Evolutionary conservation across 1,140 invertebrate species (phyloP), one percentile per base, ranked within the genome.

Genomic region (Diorhabda carinulata): DNA sequence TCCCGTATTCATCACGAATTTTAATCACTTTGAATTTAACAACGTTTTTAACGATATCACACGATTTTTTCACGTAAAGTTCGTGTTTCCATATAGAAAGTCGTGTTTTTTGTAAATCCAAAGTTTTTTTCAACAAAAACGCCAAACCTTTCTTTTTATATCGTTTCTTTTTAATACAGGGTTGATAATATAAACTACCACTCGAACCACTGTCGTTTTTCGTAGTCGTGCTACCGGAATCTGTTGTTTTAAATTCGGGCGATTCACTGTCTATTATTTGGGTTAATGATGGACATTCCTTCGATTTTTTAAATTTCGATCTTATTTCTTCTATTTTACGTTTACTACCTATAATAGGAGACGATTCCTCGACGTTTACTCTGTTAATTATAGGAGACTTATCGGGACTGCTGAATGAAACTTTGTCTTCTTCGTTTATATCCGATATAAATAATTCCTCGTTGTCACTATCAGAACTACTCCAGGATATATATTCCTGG

Each of bases 31-130:
- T 10, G 44, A 71, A 64, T 3, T 7, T 8, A 4, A 71, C 57
- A 10, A 57, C 45, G 40, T 61, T 40, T 3, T 57, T 45, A 41
- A 57, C 57, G 61, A 66, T 56, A 9, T 62, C 57, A 43, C 67
- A 65, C 25, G 43, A 56, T n/a, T 72, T 72, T 66, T 69, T 72
- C 42, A 65, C 67, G 45, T 64, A 72, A 52, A 70, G 7, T 67
- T 75, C 74, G 63, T 75, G 74, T 67, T 73, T 68, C 74, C 74
- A 75, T 8, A 71, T 73, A 3, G 66, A 60, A 10, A 63, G 25
- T 61, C 67, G 70, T 42, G 65, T 70, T 65, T 61, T 64, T 57
- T 73, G 72, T 7, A 47, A 56, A 3, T 70, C 10, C 25, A 73
- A 62, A 7, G 68, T 66, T 69, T 70, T 72, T 62, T 73, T 68